A percentile compares a stretch with the other conserved stretches of the same genome.
Evolutionary conservation across 2,113 vertebrate species (phyloP).

Genomic region (Erinaceus europaeus): DNA sequence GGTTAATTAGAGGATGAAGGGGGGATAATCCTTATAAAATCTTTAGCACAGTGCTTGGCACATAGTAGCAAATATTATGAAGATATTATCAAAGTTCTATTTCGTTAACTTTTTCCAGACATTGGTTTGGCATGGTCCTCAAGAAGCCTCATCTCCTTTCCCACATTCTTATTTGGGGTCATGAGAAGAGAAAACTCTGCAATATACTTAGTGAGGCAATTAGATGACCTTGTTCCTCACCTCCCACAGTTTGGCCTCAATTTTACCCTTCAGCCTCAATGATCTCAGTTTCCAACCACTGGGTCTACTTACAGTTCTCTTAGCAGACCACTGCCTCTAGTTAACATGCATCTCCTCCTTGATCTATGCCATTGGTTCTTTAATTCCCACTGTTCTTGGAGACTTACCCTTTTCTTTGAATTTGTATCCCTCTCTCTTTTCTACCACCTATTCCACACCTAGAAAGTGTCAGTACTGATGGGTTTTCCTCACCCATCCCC

Average conservation of each 20-base stretch:
- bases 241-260: background rate
- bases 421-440: background rate
- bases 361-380: background rate
- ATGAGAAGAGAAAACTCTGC: background rate
- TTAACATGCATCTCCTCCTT: background rate
- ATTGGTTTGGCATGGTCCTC: background rate
- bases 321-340: accelerated
- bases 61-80: background rate
- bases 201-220: background rate
- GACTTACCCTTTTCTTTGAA: background rate
- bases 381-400: background rate
- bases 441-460: background rate
- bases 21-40: too few relatives aligned
- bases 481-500: background rate
- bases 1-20: background rate
- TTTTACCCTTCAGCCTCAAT: background rate
- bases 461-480: background rate
- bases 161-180: background rate
- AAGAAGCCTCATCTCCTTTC: background rate
- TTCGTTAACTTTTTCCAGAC: background rate
- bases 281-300: background rate
- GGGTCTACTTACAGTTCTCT: background rate
- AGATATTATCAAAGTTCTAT: background rate
- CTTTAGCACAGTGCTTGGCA: background rate
- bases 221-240: background rate